Conservation (phyloP, 23 tunicate genomes). For the Phallusia fumigata region DNA sequence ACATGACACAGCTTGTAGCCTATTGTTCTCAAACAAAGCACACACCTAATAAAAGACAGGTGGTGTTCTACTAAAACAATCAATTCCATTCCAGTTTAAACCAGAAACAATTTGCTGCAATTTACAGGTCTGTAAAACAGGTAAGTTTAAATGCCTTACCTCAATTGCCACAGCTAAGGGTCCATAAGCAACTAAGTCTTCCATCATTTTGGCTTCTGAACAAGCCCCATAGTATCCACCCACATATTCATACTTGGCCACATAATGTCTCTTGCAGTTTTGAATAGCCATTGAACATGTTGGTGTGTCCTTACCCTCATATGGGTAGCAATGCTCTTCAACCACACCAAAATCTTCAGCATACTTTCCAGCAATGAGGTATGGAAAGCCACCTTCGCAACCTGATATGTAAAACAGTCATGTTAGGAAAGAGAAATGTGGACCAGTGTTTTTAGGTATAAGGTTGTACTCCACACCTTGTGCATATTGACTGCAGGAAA, state of each 20-base stretch:
- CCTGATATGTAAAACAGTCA: conserved; percentile 33
- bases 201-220: conserved; percentile 69
- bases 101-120: no score
- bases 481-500: conserved; percentile 81
- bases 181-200: conserved; percentile 68
- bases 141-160: conserved; percentile 23
- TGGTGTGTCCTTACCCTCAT: conserved; percentile 62
- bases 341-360: conserved; percentile 93
- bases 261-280: conserved; percentile 76
- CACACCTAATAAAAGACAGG: no score
- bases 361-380: conserved; percentile 87
- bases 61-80: no score
- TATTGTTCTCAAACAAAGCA: neutral
- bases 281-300: conserved; percentile 39
- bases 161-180: conserved; percentile 86
- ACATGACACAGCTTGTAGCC: neutral
- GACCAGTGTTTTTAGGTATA: neutral
- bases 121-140: neutral
- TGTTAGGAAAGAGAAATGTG: neutral
- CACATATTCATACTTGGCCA: conserved; percentile 79
- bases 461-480: conserved; percentile 59
- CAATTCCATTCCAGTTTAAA: no score
- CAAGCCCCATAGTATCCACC: conserved; percentile 97
- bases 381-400: conserved; percentile 93
- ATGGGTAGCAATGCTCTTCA: conserved; percentile 84